These are phyloP conservation scores for Clarias platycephalus DNA, from an alignment of 2,797 vertebrate genomes.

Conservation along the genomic window DNA sequence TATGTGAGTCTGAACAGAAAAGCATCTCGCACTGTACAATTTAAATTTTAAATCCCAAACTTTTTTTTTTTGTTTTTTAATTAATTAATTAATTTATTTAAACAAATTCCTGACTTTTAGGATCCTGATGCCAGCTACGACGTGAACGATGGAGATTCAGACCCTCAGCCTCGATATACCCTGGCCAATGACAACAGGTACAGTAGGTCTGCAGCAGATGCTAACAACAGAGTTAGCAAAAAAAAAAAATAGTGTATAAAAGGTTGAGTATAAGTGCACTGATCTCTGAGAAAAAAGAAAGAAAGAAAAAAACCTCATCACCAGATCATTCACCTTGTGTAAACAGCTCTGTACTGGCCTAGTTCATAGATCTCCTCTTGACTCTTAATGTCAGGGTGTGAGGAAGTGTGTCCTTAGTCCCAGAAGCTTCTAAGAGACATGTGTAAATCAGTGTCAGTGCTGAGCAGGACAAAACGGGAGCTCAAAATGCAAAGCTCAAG, in stretches of 20 bases:
- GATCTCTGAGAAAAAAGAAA: background rate
- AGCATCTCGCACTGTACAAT: background rate
- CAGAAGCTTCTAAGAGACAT: background rate
- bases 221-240: background rate
- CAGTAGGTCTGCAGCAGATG: slow-evolving; percentile 49
- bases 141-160: slow-evolving; percentile 93
- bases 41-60: background rate
- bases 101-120: slow-evolving; percentile 53
- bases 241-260: background rate
- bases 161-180: slow-evolving; percentile 95
- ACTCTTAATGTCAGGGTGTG: background rate
- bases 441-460: background rate
- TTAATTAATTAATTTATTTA: no score
- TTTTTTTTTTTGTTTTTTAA: background rate
- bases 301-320: background rate
- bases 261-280: background rate
- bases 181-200: slow-evolving; percentile 98
- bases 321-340: background rate
- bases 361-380: background rate
- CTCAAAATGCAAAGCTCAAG: background rate
- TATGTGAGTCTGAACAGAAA: slow-evolving; percentile 74
- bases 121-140: slow-evolving; percentile 92
- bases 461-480: background rate
- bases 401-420: background rate
- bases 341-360: background rate